Conservation (phyloP, 2,113 vertebrate species). For the Telmatochromis sp. region DNA sequence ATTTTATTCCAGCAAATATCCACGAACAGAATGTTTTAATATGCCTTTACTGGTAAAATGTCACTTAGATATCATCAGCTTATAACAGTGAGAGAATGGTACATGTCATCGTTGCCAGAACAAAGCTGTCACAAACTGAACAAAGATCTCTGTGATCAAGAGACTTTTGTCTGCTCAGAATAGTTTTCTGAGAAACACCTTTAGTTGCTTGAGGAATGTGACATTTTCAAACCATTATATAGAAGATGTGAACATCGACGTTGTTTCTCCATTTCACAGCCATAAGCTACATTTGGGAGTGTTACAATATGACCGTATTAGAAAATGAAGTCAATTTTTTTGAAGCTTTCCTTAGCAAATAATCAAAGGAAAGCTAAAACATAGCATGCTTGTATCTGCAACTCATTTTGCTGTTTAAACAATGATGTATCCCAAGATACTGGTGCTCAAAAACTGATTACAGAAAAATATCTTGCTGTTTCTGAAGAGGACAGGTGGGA, state of each 20-base stretch:
- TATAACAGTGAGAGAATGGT: not conserved
- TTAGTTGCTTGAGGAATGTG: not conserved
- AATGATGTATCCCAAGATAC: not conserved
- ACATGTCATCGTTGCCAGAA: not conserved
- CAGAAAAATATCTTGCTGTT: not conserved
- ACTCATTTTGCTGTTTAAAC: not conserved
- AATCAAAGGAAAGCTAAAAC: not conserved
- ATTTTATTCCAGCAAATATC: not conserved
- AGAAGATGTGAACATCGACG: not conserved
- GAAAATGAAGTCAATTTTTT: not conserved
- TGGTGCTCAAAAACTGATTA: not conserved
- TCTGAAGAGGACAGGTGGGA: not conserved
- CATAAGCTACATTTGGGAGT: not conserved
- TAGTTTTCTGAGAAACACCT: not conserved
- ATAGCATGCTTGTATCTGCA: not conserved
- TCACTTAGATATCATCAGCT: not conserved
- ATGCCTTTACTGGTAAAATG: not conserved
- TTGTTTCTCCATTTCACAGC: not conserved
- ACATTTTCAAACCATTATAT: not conserved
- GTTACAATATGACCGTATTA: not conserved
- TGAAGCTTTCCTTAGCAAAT: not conserved
- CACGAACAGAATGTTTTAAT: not conserved
- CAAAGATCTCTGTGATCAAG: not conserved
- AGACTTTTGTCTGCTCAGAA: not conserved
- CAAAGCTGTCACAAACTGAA: not conserved